A percentile compares a stretch with the other conserved stretches of the same genome.
phyloP scores from a whole-genome alignment of 53 echinoderm and acorn worm species.

The Henricia sp. region DNA sequence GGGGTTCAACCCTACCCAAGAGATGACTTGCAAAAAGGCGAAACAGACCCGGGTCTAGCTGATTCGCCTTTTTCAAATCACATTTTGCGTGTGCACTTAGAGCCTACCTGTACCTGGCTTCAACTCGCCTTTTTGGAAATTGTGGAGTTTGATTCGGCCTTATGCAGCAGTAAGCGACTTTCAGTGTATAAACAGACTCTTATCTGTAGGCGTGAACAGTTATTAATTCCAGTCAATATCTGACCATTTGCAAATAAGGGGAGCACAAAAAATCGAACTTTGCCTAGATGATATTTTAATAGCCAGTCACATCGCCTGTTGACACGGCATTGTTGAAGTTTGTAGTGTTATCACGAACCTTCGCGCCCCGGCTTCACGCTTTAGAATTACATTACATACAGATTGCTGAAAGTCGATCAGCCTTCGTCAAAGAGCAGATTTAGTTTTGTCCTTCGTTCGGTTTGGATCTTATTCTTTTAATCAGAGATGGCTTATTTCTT shows the following conservation, averaged over 20 bases:
- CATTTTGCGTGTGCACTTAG: too few species aligned
- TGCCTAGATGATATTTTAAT: background rate
- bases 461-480: background rate
- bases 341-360: background rate
- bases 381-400: background rate
- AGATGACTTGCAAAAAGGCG: too few species aligned
- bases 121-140: too few species aligned
- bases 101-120: background rate
- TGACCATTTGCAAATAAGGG: background rate
- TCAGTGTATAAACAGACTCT: conserved; percentile 30
- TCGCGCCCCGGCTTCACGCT: background rate
- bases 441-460: background rate
- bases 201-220: background rate
- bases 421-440: background rate
- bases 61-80: too few species aligned
- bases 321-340: background rate
- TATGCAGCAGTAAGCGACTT: too few species aligned
- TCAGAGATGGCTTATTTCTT: conserved; percentile 13
- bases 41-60: too few species aligned
- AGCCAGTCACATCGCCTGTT: background rate
- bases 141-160: too few species aligned
- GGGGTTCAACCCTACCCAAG: too few species aligned
- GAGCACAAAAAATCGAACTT: conserved; percentile 2
- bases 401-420: background rate
- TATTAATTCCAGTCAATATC: conserved; percentile 20